phyloP scores from a whole-genome alignment of 2,888 invertebrate species.

The Strigamia transsilvanica region DNA sequence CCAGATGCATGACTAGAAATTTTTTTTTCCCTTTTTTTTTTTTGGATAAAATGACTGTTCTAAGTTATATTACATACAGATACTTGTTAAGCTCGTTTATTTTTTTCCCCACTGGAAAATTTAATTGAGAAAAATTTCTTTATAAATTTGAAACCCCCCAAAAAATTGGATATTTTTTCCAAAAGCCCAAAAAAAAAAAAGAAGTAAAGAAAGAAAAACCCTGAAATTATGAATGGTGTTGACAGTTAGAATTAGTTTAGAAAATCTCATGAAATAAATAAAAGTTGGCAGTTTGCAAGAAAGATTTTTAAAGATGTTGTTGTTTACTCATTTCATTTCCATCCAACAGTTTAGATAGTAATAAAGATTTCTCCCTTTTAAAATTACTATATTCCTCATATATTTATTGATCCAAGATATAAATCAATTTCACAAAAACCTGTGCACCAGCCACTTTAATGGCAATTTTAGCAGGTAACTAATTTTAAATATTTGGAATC shows the following conservation, averaged over 20 bases:
- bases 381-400: neutral
- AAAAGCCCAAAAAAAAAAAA: neutral
- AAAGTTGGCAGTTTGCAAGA: neutral
- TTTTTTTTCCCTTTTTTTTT: slow-evolving; percentile 3
- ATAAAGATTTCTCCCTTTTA: neutral
- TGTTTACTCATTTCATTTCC: too few species aligned
- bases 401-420: neutral
- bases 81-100: neutral
- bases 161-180: too few species aligned
- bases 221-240: neutral
- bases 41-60: neutral
- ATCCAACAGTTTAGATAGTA: too few species aligned
- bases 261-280: neutral
- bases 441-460: neutral
- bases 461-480: neutral
- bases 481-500: neutral
- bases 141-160: too few species aligned
- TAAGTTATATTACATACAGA: slow-evolving; percentile 7
- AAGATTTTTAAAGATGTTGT: too few species aligned
- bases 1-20: slow-evolving; percentile 32
- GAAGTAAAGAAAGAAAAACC: too few species aligned
- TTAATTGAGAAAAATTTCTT: too few species aligned
- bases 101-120: too few species aligned
- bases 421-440: slow-evolving; percentile 3
- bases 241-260: neutral